Evolutionary conservation across 2,113 vertebrate genomes (phyloP), one percentile per base, ranked within the genome.

Genomic region (Prionailurus bengalensis): DNA sequence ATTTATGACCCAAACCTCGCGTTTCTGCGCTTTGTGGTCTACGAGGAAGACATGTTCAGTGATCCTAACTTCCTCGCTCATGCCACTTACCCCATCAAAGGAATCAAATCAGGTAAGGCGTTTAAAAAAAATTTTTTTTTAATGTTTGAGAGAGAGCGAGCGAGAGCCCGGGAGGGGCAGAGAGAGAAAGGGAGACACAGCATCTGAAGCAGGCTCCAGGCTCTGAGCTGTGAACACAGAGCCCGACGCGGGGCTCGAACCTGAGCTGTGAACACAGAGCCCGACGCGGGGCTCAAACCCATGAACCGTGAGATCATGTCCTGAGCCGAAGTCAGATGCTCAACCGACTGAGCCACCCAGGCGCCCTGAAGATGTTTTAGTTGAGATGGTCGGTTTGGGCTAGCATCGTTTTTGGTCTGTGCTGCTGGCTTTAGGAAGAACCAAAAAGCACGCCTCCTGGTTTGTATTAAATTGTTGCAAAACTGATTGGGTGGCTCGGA

Each of bases 1-100:
- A 99, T 99, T 95, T 99, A 99, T 11, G 99, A 99, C 87, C 99
- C 99, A 5, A 99, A 99, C 71, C 98, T 99, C 8, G 99, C 99
- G 0, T 99, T 99, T 94, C 98, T 99, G 76, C 99, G 99, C 97
- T 99, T 99, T 11, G 99, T 99, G 92, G 99, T 99, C 73, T 99
- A 99, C 0, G 99, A 99, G 97, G 99, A 99, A 94, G 99, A 99
- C 97, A 99, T 99, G 99, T 99, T 99, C 99, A 99, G 99, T 42
- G 99, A 99, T 95, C 99, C 99, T 65, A 99, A 99, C 98, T 99
- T 99, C 98, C 99, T 99, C 39, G 99, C 99, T 66, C 99, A 99
- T 0, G 99, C 99, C 91, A 99, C 99, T 1, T 99, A 99, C 97
- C 99, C 99, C 80, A 99, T 99, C 94, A 99, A 99, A 99, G 99